phyloP scores from a whole-genome alignment of 2,888 invertebrate genomes.

The Drosophila pseudotalamancana region DNA sequence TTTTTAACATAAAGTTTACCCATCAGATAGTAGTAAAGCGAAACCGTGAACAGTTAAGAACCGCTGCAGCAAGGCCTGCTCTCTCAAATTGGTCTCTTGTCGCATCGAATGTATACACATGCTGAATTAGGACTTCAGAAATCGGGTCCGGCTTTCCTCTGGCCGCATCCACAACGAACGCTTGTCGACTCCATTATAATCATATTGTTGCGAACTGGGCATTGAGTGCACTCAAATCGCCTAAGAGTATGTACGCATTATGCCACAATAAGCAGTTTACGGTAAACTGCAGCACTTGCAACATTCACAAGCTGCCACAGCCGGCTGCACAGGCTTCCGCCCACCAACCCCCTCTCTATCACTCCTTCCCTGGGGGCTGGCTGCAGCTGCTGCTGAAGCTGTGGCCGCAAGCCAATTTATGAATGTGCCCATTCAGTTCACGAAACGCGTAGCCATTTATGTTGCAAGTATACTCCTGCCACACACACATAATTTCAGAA shows the following conservation, averaged over 20 bases:
- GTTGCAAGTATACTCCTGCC: background rate
- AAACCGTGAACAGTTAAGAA: background rate
- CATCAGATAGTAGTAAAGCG: too few species aligned
- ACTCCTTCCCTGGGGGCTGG: background rate
- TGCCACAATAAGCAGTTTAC: conserved; percentile 37
- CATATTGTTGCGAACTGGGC: conserved; percentile 9
- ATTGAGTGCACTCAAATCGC: conserved; percentile 22
- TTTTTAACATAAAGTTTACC: background rate
- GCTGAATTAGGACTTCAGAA: too few species aligned
- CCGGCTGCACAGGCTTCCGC: conserved; percentile 11
- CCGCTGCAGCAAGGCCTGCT: background rate
- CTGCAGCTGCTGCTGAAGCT: background rate
- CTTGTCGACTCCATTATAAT: conserved; percentile 5
- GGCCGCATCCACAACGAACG: background rate
- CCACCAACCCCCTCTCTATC: too few species aligned
- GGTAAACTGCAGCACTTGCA: conserved; percentile 34
- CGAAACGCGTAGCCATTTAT: conserved; percentile 13
- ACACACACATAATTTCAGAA: background rate
- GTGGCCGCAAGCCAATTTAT: conserved; percentile 32
- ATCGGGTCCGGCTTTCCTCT: background rate
- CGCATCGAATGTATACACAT: background rate
- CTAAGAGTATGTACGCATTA: conserved; percentile 14
- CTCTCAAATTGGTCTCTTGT: background rate
- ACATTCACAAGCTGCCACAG: conserved; percentile 9
- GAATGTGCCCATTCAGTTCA: conserved; percentile 15